Percentiles rank a stretch among this genome's conserved stretches.
Evolutionary conservation across 2,888 invertebrate species (phyloP).

Genomic region (Sinotaia quadrata): DNA sequence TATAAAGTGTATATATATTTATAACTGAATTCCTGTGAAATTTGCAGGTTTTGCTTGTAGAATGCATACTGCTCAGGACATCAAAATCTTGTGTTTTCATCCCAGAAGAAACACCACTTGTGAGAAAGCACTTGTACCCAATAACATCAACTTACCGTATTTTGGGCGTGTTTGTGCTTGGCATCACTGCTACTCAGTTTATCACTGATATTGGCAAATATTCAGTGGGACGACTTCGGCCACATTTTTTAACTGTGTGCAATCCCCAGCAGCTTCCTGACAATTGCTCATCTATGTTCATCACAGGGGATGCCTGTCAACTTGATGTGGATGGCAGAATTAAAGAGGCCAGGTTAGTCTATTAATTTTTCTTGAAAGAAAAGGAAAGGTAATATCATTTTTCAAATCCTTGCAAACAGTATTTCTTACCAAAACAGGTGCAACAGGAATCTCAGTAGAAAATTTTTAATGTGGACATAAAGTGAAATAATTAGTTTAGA

Average conservation of each 20-base stretch:
- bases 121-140: too few relatives aligned
- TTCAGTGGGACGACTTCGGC: slow-evolving; percentile 86
- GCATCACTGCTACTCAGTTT: slow-evolving; percentile 86
- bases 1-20: too few relatives aligned
- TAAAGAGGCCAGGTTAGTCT: slow-evolving; percentile 56
- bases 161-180: slow-evolving; percentile 82
- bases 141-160: too few relatives aligned
- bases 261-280: slow-evolving; percentile 75
- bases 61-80: slow-evolving; percentile 24
- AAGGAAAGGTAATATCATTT: too few relatives aligned
- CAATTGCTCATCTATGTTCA: slow-evolving; percentile 47
- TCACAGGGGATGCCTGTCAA: slow-evolving; percentile 53
- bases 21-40: too few relatives aligned
- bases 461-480: too few relatives aligned
- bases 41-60: slow-evolving; percentile 31
- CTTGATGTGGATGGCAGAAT: slow-evolving; percentile 41
- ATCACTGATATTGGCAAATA: slow-evolving; percentile 95
- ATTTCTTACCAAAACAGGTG: too few relatives aligned
- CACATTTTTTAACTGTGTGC: slow-evolving; percentile 94
- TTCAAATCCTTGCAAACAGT: too few relatives aligned
- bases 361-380: background rate
- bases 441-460: too few relatives aligned
- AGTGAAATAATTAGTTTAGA: too few relatives aligned
- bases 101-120: too few relatives aligned
- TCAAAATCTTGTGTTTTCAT: slow-evolving; percentile 1